These are phyloP conservation scores for Telmatochromis brichardi DNA, from an alignment of 2,113 vertebrate genomes.

Conservation along the genomic window DNA sequence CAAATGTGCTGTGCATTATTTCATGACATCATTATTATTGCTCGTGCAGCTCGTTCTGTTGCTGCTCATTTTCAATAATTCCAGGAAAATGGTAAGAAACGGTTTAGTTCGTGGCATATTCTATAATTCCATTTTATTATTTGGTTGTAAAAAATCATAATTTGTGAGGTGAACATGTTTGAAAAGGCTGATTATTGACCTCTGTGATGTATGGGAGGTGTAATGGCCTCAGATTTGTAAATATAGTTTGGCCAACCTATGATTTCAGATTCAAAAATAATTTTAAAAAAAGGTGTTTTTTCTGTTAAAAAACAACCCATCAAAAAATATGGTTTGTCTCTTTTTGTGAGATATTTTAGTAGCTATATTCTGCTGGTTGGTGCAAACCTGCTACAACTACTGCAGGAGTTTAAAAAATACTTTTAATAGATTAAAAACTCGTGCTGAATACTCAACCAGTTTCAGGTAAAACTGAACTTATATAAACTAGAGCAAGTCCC, in stretches of 20 bases:
- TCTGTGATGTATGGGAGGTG: background rate
- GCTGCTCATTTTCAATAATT: accelerated
- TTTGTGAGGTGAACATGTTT: background rate
- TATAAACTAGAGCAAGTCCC: background rate
- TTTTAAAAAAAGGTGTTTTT: accelerated
- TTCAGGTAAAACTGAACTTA: background rate
- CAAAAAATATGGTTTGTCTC: background rate
- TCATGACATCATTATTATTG: background rate
- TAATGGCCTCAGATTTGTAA: background rate
- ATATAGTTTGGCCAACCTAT: background rate
- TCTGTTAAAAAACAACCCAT: background rate
- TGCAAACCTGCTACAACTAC: background rate
- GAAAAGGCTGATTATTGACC: background rate
- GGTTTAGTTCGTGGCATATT: accelerated
- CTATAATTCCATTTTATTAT: background rate
- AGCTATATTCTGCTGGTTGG: background rate
- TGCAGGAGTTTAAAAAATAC: background rate
- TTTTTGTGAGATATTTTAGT: background rate
- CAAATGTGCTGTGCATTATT: background rate
- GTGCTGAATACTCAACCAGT: background rate
- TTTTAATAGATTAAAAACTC: background rate
- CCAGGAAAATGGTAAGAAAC: background rate
- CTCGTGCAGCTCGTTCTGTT: background rate
- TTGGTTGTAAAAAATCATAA: background rate
- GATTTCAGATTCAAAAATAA: background rate